A percentile compares a stretch with the other conserved stretches of the same genome.
phyloP scores from a whole-genome alignment of 37 sponge, comb jelly and placozoan species.

The Dysidea cf. avara region DNA sequence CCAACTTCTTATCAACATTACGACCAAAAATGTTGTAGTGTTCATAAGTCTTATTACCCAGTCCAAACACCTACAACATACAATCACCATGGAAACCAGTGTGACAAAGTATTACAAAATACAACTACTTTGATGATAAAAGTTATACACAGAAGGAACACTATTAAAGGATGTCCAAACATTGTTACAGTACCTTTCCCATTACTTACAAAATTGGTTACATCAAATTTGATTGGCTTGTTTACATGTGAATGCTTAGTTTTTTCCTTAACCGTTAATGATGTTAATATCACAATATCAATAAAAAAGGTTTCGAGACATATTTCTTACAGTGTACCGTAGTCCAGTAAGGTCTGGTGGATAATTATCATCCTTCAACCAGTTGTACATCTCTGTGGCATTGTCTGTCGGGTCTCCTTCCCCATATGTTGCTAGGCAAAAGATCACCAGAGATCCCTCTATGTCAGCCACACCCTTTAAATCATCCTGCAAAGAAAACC shows the following conservation, averaged over 20 bases:
- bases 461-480: conserved; percentile 64
- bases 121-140: too few relatives aligned
- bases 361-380: conserved; percentile 55
- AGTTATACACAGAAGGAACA: too few relatives aligned
- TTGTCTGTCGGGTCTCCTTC: conserved; percentile 99
- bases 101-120: too few relatives aligned
- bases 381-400: conserved; percentile 82
- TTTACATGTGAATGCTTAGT: too few relatives aligned
- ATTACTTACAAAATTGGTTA: too few relatives aligned
- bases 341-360: neutral
- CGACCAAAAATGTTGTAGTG: conserved; percentile 91
- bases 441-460: conserved; percentile 76
- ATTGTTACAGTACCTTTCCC: too few relatives aligned
- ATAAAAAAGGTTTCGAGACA: too few relatives aligned
- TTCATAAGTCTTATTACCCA: conserved; percentile 99
- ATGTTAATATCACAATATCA: too few relatives aligned
- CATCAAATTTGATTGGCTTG: too few relatives aligned
- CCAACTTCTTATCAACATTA: conserved; percentile 75
- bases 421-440: conserved; percentile 95
- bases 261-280: too few relatives aligned
- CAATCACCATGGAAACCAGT: neutral
- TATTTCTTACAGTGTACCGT: neutral
- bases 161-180: too few relatives aligned
- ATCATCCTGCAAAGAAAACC: conserved; percentile 58
- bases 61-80: conserved; percentile 88